Conservation (phyloP, 2,113 vertebrate species). For the Macquaria ambigua region DNA sequence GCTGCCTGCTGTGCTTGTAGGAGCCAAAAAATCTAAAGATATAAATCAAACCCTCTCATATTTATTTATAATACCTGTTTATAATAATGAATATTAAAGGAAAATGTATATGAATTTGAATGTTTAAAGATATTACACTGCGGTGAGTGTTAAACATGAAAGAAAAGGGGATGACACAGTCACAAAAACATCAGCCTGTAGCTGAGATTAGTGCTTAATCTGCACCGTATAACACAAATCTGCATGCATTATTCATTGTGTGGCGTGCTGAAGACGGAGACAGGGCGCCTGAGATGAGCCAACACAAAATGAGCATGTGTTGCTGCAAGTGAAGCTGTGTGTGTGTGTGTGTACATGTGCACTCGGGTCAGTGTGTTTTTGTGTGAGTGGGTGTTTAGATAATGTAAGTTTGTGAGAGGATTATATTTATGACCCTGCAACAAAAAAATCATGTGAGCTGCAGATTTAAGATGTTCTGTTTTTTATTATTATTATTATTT, state of each 20-base stretch:
- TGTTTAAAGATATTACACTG: conserved; percentile 7
- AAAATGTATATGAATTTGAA: neutral
- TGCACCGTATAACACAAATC: conserved; percentile 47
- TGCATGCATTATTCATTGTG: conserved; percentile 66
- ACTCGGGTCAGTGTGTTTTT: neutral
- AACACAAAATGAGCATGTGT: conserved; percentile 23
- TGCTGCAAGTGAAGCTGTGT: neutral
- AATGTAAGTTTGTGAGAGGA: conserved; percentile 15
- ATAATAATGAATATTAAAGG: neutral
- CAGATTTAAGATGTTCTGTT: neutral
- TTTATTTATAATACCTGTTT: neutral
- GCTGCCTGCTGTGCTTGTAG: neutral
- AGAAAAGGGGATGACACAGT: conserved; percentile 4
- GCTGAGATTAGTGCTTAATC: conserved; percentile 60
- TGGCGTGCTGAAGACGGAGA: conserved; percentile 16
- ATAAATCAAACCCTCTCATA: neutral
- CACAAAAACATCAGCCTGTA: conserved; percentile 31
- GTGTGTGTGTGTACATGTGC: conserved; percentile 1
- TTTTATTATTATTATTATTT: no score
- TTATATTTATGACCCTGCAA: conserved; percentile 21
- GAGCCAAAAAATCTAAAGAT: conserved; percentile 16
- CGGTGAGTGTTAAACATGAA: conserved; percentile 19
- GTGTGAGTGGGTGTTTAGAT: conserved; percentile 8
- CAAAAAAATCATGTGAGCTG: neutral
- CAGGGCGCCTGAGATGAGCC: conserved; percentile 30